Evolutionary conservation across 2,797 vertebrate species (phyloP).

Genomic region (Paratrypauchen microcephalus): DNA sequence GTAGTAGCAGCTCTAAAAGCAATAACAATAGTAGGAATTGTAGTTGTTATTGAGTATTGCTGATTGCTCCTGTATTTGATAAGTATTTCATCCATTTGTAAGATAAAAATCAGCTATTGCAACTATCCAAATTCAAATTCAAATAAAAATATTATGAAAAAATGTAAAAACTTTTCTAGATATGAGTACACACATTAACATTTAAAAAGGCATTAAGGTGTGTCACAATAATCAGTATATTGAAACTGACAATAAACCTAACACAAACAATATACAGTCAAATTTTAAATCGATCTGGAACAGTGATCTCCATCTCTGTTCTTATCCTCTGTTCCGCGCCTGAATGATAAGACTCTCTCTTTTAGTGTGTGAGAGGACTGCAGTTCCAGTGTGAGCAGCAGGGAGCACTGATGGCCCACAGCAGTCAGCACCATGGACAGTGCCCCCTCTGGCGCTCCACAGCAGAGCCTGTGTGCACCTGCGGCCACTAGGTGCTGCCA

Average conservation of each 20-base stretch:
- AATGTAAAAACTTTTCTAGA: too few relatives aligned
- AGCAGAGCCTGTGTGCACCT: constrained; percentile 65
- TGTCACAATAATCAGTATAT: too few relatives aligned
- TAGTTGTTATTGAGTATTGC: neutral
- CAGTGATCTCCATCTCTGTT: neutral
- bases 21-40: too few relatives aligned
- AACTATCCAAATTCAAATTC: neutral
- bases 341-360: too few relatives aligned
- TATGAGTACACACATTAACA: too few relatives aligned
- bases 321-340: too few relatives aligned
- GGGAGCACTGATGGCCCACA: constrained; percentile 65
- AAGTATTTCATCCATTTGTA: neutral
- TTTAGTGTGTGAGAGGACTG: constrained; percentile 21
- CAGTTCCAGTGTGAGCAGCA: constrained; percentile 63
- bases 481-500: constrained; percentile 94
- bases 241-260: too few relatives aligned
- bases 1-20: too few relatives aligned
- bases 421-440: constrained; percentile 36
- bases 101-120: neutral
- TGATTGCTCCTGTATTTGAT: neutral
- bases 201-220: too few relatives aligned
- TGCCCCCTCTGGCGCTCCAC: constrained; percentile 7
- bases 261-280: too few relatives aligned
- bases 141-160: too few relatives aligned
- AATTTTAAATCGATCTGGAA: neutral